A percentile compares a stretch with the other conserved stretches of the same genome.
Evolutionary conservation across 2,113 vertebrate genomes (phyloP).

Genomic region (Pterocles burchelli): DNA sequence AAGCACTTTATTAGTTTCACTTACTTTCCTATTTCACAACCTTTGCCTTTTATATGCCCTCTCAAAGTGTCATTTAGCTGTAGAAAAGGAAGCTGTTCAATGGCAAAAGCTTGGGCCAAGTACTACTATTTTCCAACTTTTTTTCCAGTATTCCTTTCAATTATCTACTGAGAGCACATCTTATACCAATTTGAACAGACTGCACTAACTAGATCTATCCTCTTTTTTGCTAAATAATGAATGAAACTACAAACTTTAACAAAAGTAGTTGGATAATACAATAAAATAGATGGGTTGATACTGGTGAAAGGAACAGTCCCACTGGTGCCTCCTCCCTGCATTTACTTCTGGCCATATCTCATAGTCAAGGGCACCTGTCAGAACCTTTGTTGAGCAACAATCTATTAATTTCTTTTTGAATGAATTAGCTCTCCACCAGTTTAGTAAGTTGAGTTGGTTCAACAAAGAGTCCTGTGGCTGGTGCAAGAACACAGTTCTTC

Average conservation of each 20-base stretch:
- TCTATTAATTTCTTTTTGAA: constrained; percentile 2
- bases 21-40: not conserved
- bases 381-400: not conserved
- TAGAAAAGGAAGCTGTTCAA: not conserved
- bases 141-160: not conserved
- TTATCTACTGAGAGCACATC: not conserved
- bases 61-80: not conserved
- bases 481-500: not conserved
- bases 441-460: not conserved
- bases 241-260: not conserved
- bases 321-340: not conserved
- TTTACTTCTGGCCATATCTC: not conserved
- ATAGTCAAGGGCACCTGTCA: not conserved
- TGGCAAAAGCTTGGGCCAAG: not conserved
- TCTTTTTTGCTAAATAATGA: not conserved
- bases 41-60: not conserved
- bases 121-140: not conserved
- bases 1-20: not conserved
- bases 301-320: not conserved
- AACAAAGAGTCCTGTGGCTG: not conserved
- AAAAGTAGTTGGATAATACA: not conserved
- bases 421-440: not conserved
- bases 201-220: not conserved
- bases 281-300: not conserved
- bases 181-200: not conserved